These are phyloP conservation scores for Coelinius sp. DNA, from an alignment of 2,888 invertebrate genomes.

Conservation along the genomic window DNA sequence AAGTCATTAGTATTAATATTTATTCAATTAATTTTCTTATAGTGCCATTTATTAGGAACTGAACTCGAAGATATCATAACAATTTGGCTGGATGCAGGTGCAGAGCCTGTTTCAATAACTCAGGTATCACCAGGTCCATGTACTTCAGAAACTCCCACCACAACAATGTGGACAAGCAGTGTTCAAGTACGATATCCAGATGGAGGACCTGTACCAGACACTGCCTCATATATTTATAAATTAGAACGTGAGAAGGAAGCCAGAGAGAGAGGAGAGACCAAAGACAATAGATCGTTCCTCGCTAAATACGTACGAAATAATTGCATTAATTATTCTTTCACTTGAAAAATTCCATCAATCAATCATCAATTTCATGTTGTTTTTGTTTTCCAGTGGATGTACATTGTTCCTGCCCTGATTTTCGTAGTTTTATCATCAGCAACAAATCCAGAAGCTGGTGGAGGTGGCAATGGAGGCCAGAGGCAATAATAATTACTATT, in stretches of 20 bases:
- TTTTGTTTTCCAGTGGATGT: constrained; percentile 93
- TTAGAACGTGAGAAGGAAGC: constrained; percentile 92
- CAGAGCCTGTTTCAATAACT: constrained; percentile 82
- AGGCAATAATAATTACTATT: constrained; percentile 55
- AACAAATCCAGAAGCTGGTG: constrained; percentile 80
- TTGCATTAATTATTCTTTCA: neutral
- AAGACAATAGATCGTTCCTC: constrained; percentile 95
- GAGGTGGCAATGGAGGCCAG: constrained; percentile 61
- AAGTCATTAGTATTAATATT: neutral
- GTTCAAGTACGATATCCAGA: constrained; percentile 86
- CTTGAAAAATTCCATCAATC: neutral
- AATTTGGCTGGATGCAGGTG: constrained; percentile 84
- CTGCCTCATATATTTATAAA: constrained; percentile 95
- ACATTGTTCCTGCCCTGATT: constrained; percentile 94
- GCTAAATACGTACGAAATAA: constrained; percentile 93
- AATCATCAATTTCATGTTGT: constrained; percentile 11
- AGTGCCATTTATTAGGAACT: constrained; percentile 81
- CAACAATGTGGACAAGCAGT: constrained; percentile 80
- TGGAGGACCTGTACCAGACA: constrained; percentile 92
- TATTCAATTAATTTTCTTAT: neutral
- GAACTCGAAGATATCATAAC: constrained; percentile 85
- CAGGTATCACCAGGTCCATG: constrained; percentile 73
- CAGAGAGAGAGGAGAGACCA: constrained; percentile 88
- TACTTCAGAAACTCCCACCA: constrained; percentile 68
- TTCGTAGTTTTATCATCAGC: constrained; percentile 92